Base-by-base conservation (phyloP, 1,140 invertebrate genomes). In the Aphis gossypii region DNA sequence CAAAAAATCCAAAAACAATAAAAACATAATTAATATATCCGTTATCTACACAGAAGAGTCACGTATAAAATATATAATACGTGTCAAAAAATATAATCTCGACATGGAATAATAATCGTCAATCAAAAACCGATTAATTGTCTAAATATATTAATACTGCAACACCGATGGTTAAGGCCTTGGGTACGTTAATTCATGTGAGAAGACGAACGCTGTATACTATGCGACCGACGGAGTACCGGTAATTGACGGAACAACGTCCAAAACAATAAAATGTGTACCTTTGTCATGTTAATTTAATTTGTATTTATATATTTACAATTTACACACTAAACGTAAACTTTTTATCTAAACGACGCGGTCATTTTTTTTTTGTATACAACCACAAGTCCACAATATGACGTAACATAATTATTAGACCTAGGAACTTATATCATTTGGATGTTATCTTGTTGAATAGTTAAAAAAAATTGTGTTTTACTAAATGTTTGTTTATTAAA, bases 121-220 rank as follows among this genome's bases (percentile, higher is more conserved):
- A 76, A 76, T 76, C 60, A 76, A 76, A 76, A 35, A 76, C 30
- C 60, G n/a, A 76, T 76, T 76, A 76, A 76, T 76, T 76, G 60
- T 76, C 30, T 4, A 76, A 76, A n/a, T 76, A 76, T 76, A 76
- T 76, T 76, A 76, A 76, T 76, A 76, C 14, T 41, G 38, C 46
- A 68, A 68, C 30, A 35, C 60, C n/a, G 60, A 35, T 18, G 60
- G 60, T 76, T n/a, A n/a, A 76, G 60, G 60, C 30, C 30, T 30
- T 76, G 14, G 60, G 60, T n/a, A 76, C 60, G 30, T 76, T 76
- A 35, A n/a, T 76, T n/a, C n/a, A 18, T 76, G 60, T n/a, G 30
- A 76, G n/a, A 35, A n/a, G 60, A 76, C n/a, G 60, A 76, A n/a
- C 60, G 4, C 60, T 76, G 1, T 41, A 2, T n/a, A n/a, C 60